Base-by-base conservation (phyloP, 2,888 invertebrate species). In the Cybosia mesomella region DNA sequence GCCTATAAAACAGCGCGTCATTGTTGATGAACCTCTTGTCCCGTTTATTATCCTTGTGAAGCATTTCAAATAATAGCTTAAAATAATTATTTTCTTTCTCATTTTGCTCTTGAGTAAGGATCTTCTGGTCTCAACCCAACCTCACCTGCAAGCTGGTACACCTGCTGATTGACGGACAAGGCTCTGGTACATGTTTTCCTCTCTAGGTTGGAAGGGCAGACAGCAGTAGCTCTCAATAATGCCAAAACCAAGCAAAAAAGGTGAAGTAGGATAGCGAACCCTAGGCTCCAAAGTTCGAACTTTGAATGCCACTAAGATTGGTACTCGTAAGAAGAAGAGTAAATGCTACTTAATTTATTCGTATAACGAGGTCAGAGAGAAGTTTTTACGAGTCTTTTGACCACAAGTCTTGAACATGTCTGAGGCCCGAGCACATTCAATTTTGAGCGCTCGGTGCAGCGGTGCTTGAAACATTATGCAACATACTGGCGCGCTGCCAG, bases 401-500 rank as follows among this genome's bases (percentile, higher is more conserved):
- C 32, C 24, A 58, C 36, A 39, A 55, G 61, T 58, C 53, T 66
- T 53, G 13, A 28, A 49, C 10, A 3, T 24, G 15, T 43, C 34
- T 63, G 57, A 57, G 34, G n/a, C 10, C n/a, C 3, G 8, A 21
- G 22, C 55, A 58, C 63, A 61, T 62, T 8, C 18, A 28, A 32
- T 32, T 55, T 59, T 34, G 39, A n/a, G 32, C 36, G 58, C 15
- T n/a, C 55, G 64, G 68, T 66, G 67, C 71, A 71, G 68, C 57
- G 49, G 57, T 70, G 71, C 61, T 71, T 58, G 64, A 67, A 65
- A 67, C 74, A 80, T 81, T 81, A 81, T 81, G 80, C 75, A 78
- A 74, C 60, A 36, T 67, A 8, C 82, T 91, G 92, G 91, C 91
- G 53, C 22, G 22, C 24, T 64, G 88, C 91, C 91, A 91, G 76